Conservation (phyloP, 2,797 vertebrate species). For the Sebastes taczanowskii region DNA sequence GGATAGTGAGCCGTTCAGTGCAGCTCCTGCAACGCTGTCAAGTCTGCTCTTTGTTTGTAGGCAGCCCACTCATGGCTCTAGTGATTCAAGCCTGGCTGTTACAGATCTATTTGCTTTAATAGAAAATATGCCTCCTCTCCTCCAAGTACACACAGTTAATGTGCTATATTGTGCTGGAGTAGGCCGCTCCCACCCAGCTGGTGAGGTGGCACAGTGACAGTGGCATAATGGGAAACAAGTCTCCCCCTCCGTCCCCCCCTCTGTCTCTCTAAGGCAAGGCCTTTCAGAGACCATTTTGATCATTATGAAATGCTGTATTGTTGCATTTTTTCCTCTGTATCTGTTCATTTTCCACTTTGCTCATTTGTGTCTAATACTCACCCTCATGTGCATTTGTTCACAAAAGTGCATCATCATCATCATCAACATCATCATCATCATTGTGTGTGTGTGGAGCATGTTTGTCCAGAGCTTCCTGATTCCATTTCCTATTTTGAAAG, state of each 20-base stretch:
- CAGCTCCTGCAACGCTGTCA: neutral
- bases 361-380: neutral
- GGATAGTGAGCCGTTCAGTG: constrained; percentile 22
- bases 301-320: neutral
- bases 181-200: constrained; percentile 58
- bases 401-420: constrained; percentile 46
- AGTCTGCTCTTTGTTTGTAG: constrained; percentile 23
- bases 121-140: neutral
- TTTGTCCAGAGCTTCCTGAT: constrained; percentile 3
- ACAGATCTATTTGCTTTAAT: neutral
- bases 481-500: neutral
- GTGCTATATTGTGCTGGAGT: constrained; percentile 33
- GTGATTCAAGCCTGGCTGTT: neutral
- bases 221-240: constrained; percentile 15
- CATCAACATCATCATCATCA: too few relatives aligned
- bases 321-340: neutral
- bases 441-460: neutral
- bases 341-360: neutral
- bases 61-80: neutral
- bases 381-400: neutral
- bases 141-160: neutral
- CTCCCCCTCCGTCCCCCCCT: neutral
- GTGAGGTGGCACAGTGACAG: constrained; percentile 51
- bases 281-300: neutral
- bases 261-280: neutral